Base-by-base conservation (phyloP, 2,113 vertebrate species). In the Mesembrinibis cayennensis region DNA sequence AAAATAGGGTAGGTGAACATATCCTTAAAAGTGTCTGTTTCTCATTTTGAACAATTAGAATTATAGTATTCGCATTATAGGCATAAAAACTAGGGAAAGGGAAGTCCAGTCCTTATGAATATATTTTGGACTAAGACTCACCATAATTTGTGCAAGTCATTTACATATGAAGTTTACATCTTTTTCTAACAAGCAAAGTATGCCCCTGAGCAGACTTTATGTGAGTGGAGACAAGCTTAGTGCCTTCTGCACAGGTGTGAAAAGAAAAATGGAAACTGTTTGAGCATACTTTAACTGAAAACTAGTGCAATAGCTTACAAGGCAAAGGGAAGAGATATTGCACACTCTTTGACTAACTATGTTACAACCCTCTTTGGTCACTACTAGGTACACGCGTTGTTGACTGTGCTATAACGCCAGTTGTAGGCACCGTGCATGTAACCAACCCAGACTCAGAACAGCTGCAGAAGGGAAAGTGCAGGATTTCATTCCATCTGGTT, bases 351-450 rank as follows among this genome's bases (percentile, higher is more conserved):
- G n/a, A 20, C 32, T 36, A 7, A 8, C 26, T 32, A 5, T 3
- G 3, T 72, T 40, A 9, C 20, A 49, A 10, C 7, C 16, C 25
- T 13, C 16, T 76, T 21, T 65, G 62, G 21, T 55, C 42, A 8
- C 44, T 32, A 13, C 18, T 21, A 25, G n/a, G 34, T 44, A 14
- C 3, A 1, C 1, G n/a, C 0, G 0, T 12, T 56, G 38, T 4
- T 47, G 44, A 16, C 36, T 45, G 32, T 25, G 11, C 53, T 53
- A 1, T 15, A 52, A 23, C 10, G 49, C 44, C 58, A 36, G 19
- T 3, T 44, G 34, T 58, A 71, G 38, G 56, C 11, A 53, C 19
- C 14, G 5, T 0, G 2, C 1, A 0, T 47, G 58, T 61, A 77
- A 44, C 69, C 20, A 84, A 1, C 34, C 4, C 30, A 40, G 34